Evolutionary conservation across 2,888 invertebrate genomes (phyloP).

Genomic region (Bombylius discolor): DNA sequence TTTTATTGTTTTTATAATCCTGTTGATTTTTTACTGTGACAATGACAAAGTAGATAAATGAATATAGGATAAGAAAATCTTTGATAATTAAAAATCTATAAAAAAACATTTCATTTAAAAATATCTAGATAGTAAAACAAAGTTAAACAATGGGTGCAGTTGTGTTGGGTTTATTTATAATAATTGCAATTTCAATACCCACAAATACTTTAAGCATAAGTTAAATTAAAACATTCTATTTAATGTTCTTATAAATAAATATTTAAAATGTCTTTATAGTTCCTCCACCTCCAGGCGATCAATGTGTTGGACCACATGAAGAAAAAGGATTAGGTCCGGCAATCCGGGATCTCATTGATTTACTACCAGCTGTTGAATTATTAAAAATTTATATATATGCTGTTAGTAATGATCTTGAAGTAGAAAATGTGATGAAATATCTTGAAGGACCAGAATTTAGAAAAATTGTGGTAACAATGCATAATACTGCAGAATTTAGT

Average conservation of each 20-base stretch:
- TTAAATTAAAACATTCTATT: neutral
- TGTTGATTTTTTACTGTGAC: no score
- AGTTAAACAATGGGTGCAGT: no score
- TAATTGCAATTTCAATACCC: no score
- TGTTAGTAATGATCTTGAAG: slow-evolving; percentile 9
- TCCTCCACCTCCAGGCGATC: slow-evolving; percentile 12
- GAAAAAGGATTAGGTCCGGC: slow-evolving; percentile 8
- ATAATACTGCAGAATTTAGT: slow-evolving; percentile 9
- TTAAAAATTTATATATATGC: slow-evolving; percentile 8
- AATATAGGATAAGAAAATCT: no score
- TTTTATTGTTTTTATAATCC: no score
- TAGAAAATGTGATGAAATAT: slow-evolving; percentile 7
- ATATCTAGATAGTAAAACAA: no score
- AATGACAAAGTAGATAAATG: no score
- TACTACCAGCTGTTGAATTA: slow-evolving; percentile 4
- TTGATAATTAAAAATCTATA: no score
- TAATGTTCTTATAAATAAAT: neutral
- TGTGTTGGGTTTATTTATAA: no score
- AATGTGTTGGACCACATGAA: slow-evolving; percentile 7
- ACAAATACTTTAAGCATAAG: no score
- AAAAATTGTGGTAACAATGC: slow-evolving; percentile 9
- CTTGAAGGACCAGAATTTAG: slow-evolving; percentile 3
- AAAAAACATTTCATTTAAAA: no score
- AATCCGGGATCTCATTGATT: slow-evolving; percentile 9
- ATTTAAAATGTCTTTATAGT: neutral